These are phyloP conservation scores for Platorchestia sp. DNA, from an alignment of 1,140 invertebrate genomes.

Conservation along the genomic window DNA sequence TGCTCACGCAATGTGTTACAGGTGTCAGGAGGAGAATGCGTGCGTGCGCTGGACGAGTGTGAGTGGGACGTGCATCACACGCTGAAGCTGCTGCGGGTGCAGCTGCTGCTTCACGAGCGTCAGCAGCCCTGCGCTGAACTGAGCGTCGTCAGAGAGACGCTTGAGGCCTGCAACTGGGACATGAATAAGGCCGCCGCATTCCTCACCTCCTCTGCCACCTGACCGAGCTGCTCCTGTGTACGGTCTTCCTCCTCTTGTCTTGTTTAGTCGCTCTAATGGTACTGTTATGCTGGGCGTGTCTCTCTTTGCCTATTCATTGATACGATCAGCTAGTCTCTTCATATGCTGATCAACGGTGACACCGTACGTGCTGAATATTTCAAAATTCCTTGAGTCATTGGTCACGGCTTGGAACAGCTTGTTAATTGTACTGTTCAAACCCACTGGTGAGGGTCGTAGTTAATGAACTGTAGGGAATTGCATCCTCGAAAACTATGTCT, in stretches of 20 bases:
- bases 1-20: slow-evolving; percentile 69
- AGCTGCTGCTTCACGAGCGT: slow-evolving; percentile 58
- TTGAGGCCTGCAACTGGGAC: slow-evolving; percentile 66
- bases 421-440: too few species aligned
- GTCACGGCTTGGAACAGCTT: background rate
- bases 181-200: slow-evolving; percentile 64
- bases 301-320: background rate
- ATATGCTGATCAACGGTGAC: background rate
- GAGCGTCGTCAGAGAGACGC: slow-evolving; percentile 59
- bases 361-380: background rate
- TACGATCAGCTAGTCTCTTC: background rate
- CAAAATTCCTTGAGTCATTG: background rate
- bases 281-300: background rate
- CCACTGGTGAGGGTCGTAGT: background rate
- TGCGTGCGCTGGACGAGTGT: slow-evolving; percentile 84
- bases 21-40: slow-evolving; percentile 83
- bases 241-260: too few species aligned
- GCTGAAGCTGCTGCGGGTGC: slow-evolving; percentile 64
- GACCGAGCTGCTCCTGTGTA: background rate
- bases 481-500: background rate
- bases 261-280: too few species aligned
- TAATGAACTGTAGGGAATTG: background rate
- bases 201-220: slow-evolving; percentile 45
- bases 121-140: slow-evolving; percentile 50
- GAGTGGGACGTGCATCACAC: slow-evolving; percentile 85